Evolutionary conservation across 2,797 vertebrate genomes (phyloP).

Genomic region (Danio aesculapii): DNA sequence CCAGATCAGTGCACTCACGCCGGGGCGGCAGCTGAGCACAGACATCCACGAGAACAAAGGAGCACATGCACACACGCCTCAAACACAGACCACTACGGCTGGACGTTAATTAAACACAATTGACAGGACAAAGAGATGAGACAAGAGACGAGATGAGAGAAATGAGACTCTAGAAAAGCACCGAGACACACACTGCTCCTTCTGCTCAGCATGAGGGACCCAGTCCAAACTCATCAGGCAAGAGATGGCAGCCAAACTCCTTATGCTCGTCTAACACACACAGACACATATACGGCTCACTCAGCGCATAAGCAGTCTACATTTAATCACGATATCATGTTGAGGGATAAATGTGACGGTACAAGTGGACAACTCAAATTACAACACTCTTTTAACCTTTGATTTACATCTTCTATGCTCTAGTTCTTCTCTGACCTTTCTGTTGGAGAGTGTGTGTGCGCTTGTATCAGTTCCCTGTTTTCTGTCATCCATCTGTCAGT

Average conservation of each 20-base stretch:
- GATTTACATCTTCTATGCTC: background rate
- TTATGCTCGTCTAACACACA: slow-evolving; percentile 47
- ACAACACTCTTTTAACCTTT: background rate
- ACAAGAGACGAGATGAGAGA: slow-evolving; percentile 8
- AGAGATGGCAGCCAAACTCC: slow-evolving; percentile 54
- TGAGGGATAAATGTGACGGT: background rate
- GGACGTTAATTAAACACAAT: slow-evolving; percentile 63
- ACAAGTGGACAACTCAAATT: slow-evolving; percentile 44
- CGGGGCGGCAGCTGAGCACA: slow-evolving; percentile 73
- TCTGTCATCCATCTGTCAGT: slow-evolving; percentile 82
- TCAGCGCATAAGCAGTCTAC: background rate
- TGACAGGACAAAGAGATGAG: slow-evolving; percentile 25
- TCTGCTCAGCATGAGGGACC: slow-evolving; percentile 48
- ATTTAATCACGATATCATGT: background rate
- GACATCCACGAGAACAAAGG: slow-evolving; percentile 69
- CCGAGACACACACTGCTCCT: slow-evolving; percentile 48
- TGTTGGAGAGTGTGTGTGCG: slow-evolving; percentile 4
- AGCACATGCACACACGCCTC: slow-evolving; percentile 50
- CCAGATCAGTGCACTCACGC: slow-evolving; percentile 65
- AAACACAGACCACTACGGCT: slow-evolving; percentile 57
- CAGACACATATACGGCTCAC: background rate
- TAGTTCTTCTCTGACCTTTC: slow-evolving; percentile 29
- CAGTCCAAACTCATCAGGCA: slow-evolving; percentile 52
- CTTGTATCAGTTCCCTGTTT: slow-evolving; percentile 29
- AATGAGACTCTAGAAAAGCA: slow-evolving; percentile 20